Base-by-base conservation (phyloP, 2,888 invertebrate genomes). In the Eupeodes latifasciatus region DNA sequence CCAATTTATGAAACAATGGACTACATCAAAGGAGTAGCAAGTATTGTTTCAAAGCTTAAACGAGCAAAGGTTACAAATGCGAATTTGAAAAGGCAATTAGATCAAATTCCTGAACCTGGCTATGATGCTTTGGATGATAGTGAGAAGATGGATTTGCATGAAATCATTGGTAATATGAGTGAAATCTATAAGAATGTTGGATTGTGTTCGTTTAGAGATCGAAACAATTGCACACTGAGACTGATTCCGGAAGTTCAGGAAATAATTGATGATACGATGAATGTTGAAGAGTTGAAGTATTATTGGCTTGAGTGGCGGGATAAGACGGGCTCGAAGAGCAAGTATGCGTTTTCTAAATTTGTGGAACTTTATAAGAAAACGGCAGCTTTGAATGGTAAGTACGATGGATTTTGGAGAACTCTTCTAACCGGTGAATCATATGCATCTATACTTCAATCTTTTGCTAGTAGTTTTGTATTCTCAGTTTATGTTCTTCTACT, bases 131-230 rank as follows among this genome's bases (percentile, higher is more conserved):
- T 98, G 14, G 95, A 96, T 0, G 95, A 95, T 81, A 95, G 95
- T 34, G 95, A 96, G 90, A 95, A 95, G 90, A 94, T 94, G 82
- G 93, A 94, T 74, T 93, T 96, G 57, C 95, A 96, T 91, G 95
- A 95, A 90, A 94, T 95, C 0, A 94, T 96, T 1, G 95, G 95
- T 0, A 95, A 96, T 14, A 97, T 98, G 97, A 95, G 96, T 91
- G 94, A 95, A 0, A 96, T 96, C 88, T 97, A 97, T 91, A 95
- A 96, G 0, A 97, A 95, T 3, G 95, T 96, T 0, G 96, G 96
- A 92, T 95, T 97, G n/a, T 97, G 97, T 91, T 95, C 95, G 5
- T 97, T 93, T 90, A 94, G 94, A 36, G 94, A 96, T 84, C 91
- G 92, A 0, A 92, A 91, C 0, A 95, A 95, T 90, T 97, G 97